phyloP scores from a whole-genome alignment of 2,888 invertebrate genomes.

The Drosophila fungiperda region DNA sequence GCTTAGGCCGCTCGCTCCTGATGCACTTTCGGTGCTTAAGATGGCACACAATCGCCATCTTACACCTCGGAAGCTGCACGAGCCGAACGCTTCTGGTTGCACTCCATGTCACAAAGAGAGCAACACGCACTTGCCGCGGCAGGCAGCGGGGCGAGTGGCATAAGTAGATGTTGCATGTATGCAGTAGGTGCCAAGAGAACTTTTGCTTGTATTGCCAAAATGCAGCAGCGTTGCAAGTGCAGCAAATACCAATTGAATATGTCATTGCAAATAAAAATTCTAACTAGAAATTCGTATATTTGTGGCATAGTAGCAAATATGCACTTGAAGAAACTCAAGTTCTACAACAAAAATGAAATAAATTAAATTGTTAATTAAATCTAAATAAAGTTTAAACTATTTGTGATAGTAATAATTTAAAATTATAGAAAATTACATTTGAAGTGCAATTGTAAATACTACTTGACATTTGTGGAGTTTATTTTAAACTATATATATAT shows the following conservation, averaged over 20 bases:
- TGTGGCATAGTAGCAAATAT: too few species aligned
- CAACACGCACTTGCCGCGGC: conserved; percentile 4
- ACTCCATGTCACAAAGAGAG: conserved; percentile 46
- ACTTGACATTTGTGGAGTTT: neutral
- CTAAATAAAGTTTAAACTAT: neutral
- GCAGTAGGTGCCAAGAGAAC: conserved; percentile 32
- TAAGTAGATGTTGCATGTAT: conserved; percentile 7
- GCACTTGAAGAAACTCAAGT: neutral
- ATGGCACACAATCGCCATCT: conserved; percentile 34
- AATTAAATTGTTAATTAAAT: neutral
- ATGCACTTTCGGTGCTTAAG: conserved; percentile 66
- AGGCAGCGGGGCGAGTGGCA: neutral
- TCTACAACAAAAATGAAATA: neutral
- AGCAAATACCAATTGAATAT: conserved; percentile 17
- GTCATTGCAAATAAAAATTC: neutral
- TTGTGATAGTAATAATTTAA: neutral
- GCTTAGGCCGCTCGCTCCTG: conserved; percentile 23
- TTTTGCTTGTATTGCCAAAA: conserved; percentile 18
- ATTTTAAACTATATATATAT: neutral
- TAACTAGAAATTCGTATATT: too few species aligned
- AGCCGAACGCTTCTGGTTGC: conserved; percentile 36
- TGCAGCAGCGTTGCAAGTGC: conserved; percentile 35
- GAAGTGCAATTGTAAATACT: neutral
- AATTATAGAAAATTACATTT: neutral
- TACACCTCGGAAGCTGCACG: conserved; percentile 33